Base-by-base conservation (phyloP, 1,140 invertebrate species). In the Leucophenga varia region DNA sequence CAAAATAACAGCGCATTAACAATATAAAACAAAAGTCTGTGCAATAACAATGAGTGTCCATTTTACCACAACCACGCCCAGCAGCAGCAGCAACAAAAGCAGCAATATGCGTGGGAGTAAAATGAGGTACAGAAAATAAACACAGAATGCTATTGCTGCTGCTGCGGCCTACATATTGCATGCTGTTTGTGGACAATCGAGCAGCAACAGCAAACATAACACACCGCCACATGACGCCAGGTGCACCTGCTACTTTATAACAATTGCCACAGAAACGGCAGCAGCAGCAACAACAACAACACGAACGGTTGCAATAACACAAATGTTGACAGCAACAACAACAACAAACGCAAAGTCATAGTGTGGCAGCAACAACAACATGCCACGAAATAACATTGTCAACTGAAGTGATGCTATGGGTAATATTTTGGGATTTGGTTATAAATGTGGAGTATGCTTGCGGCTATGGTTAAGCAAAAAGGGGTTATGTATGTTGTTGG, bases 341-440 rank as follows among this genome's bases (percentile, higher is more conserved):
- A 12, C 40, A 8, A 32, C 16, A 28, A 8, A 12, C 21, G 21
- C 43, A 52, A 25, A 55, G 41, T 31, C 54, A 31, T 30, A 22
- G 32, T 38, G 58, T 67, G 63, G 63, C 59, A 67, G 59, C 59
- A 61, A 65, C 45, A 56, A 44, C 31, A 34, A 22, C 34, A 6
- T 31, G 7, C 16, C 35, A 37, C 32, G 50, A n/a, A n/a, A n/a
- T n/a, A 61, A 53, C 56, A 67, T 55, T 61, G 48, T 18, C 49
- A 38, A 39, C 43, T 34, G 55, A 40, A 49, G 18, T 49, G 61
- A 8, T 19, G 3, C 17, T 49, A 54, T 63, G 60, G 48, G 32
- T 4, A 18, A 12, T 18, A n/a, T 9, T 25, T 43, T 43, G 37
- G 38, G 10, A 10, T 18, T 2, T 2, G 7, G 17, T 3, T 10